Evolutionary conservation across 2,113 vertebrate genomes (phyloP), one percentile per base, ranked within the genome.

Genomic region (Cebus imitator): DNA sequence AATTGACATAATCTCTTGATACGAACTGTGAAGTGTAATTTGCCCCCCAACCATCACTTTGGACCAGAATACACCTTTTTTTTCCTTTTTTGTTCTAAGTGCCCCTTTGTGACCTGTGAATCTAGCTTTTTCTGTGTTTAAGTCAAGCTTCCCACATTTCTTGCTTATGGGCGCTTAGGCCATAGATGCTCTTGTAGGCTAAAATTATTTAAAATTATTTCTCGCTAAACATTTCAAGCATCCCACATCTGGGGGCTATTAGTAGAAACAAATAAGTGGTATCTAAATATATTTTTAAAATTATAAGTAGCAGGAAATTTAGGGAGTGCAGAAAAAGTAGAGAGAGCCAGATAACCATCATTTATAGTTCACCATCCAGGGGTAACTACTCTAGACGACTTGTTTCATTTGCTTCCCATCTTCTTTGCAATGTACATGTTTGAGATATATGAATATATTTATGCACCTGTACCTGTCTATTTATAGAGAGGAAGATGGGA

Each of bases 131-230:
- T 97, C 78, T 83, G 66, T 87, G 83, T 93, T 95, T 97, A 89
- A 91, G 86, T 82, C 79, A 58, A 95, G 91, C 37, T 48, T 90
- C 50, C 94, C 76, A 61, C 92, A 91, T 97, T 97, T 97, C 89
- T 97, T 96, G 82, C 68, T 94, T 30, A 40, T 76, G 86, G 85
- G 73, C 86, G 87, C 61, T 93, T 95, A 70, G 48, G 58, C 90
- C 68, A 89, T 89, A 90, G 93, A 95, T 94, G 45, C 40, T 94
- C 82, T 94, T 78, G 58, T 86, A 84, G 84, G 73, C 93, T 94
- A 95, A 97, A 96, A 94, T 94, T 96, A 90, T 94, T 97, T 92
- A 91, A 95, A 89, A 96, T 97, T 96, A 96, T 93, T 97, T 96
- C 81, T 96, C 93, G 58, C 91, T 97, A 93, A 97, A 96, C 89